Conservation (phyloP, 2,888 invertebrate genomes). For the Drosophila cognata region DNA sequence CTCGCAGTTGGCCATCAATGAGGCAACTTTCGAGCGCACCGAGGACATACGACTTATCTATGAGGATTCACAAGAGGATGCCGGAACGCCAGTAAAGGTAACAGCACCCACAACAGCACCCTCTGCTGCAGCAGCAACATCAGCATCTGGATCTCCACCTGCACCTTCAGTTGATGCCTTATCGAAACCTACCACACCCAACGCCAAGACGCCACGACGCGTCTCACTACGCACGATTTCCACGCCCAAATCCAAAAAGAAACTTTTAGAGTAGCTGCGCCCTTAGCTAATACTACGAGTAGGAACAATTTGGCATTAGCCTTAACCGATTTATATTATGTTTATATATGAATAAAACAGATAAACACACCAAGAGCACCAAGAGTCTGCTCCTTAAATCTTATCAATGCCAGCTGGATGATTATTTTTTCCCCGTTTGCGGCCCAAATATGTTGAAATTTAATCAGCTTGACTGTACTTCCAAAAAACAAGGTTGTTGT, state of each 20-base stretch:
- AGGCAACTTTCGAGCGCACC: slow-evolving; percentile 79
- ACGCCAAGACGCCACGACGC: slow-evolving; percentile 87
- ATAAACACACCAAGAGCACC: background rate
- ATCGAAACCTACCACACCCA: slow-evolving; percentile 67
- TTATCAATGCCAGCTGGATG: background rate
- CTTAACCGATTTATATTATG: slow-evolving; percentile 38
- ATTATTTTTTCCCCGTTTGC: background rate
- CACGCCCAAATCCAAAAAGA: slow-evolving; percentile 90
- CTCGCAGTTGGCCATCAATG: slow-evolving; percentile 36
- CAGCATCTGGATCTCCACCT: background rate
- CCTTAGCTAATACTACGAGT: slow-evolving; percentile 21
- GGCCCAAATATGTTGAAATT: background rate
- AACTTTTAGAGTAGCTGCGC: slow-evolving; percentile 71
- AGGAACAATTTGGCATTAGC: slow-evolving; percentile 34
- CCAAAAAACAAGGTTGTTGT: background rate
- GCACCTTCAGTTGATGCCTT: slow-evolving; percentile 38
- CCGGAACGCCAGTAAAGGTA: slow-evolving; percentile 11
- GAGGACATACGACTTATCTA: slow-evolving; percentile 88
- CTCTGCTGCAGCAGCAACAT: background rate
- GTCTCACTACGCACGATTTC: slow-evolving; percentile 91
- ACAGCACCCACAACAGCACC: background rate
- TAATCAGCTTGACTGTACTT: background rate
- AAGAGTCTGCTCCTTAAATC: background rate
- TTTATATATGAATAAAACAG: slow-evolving; percentile 44
- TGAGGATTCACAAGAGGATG: slow-evolving; percentile 86